Percentiles rank a stretch among this genome's conserved stretches.
Evolutionary conservation across 1,140 invertebrate species (phyloP).

Genomic region (Pygmarrhopalites habei): DNA sequence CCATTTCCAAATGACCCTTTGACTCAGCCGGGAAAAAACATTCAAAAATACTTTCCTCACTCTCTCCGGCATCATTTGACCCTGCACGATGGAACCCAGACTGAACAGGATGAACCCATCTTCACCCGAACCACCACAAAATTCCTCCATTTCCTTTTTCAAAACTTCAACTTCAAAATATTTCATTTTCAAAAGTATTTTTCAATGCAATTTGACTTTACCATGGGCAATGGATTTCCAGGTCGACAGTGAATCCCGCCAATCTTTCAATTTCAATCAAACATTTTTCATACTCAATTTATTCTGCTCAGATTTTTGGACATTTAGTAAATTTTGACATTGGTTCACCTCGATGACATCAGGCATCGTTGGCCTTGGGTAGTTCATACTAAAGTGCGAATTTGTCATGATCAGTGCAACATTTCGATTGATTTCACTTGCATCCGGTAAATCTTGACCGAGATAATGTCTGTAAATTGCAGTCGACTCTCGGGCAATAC

Average conservation of each 20-base stretch:
- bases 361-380: slow-evolving; percentile 17
- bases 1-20: slow-evolving; percentile 58
- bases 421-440: slow-evolving; percentile 15
- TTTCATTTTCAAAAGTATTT: no score
- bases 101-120: slow-evolving; percentile 55
- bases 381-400: slow-evolving; percentile 12
- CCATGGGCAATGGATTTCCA: background rate
- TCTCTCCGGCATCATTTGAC: slow-evolving; percentile 39
- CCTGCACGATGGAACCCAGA: slow-evolving; percentile 53
- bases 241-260: background rate
- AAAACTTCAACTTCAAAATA: background rate
- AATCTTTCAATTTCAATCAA: background rate
- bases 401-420: slow-evolving; percentile 18
- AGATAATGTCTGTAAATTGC: slow-evolving; percentile 6
- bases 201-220: background rate
- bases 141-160: slow-evolving; percentile 27
- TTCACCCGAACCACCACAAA: slow-evolving; percentile 42
- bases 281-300: background rate
- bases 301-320: background rate
- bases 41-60: slow-evolving; percentile 44
- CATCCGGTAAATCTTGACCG: background rate
- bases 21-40: slow-evolving; percentile 50
- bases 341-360: slow-evolving; percentile 18
- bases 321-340: slow-evolving; percentile 8
- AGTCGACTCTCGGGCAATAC: background rate